Evolutionary conservation across 2,113 vertebrate species (phyloP).

Genomic region (Chaenocephalus aceratus): DNA sequence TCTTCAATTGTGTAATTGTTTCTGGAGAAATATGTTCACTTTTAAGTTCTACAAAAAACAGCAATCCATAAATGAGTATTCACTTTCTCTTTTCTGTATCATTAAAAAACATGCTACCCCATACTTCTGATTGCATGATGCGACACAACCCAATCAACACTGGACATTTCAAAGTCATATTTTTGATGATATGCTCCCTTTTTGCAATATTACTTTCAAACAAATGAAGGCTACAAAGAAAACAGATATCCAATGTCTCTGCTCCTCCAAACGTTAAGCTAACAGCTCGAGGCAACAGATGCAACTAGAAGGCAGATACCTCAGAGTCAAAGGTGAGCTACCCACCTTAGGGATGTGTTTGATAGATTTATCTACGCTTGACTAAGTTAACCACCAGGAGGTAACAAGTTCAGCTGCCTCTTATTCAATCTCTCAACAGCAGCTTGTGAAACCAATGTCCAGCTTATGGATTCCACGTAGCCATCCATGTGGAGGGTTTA

Average conservation of each 20-base stretch:
- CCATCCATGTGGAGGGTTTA: not conserved
- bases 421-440: not conserved
- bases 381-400: not conserved
- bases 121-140: not conserved
- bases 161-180: not conserved
- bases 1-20: not conserved
- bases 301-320: not conserved
- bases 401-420: constrained; percentile 19
- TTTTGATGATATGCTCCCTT: not conserved
- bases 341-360: not conserved
- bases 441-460: not conserved
- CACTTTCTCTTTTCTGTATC: too few species aligned
- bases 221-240: not conserved
- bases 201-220: not conserved
- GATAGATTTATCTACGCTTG: constrained; percentile 18
- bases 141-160: not conserved
- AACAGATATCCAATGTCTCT: not conserved
- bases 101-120: too few species aligned
- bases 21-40: not conserved
- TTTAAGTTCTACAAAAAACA: too few species aligned
- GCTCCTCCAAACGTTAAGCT: not conserved
- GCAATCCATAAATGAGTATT: too few species aligned
- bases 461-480: not conserved
- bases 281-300: not conserved
- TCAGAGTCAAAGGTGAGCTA: constrained; percentile 35